Evolutionary conservation across 2,797 vertebrate genomes (phyloP).

Genomic region (Novumbra hubbsi): DNA sequence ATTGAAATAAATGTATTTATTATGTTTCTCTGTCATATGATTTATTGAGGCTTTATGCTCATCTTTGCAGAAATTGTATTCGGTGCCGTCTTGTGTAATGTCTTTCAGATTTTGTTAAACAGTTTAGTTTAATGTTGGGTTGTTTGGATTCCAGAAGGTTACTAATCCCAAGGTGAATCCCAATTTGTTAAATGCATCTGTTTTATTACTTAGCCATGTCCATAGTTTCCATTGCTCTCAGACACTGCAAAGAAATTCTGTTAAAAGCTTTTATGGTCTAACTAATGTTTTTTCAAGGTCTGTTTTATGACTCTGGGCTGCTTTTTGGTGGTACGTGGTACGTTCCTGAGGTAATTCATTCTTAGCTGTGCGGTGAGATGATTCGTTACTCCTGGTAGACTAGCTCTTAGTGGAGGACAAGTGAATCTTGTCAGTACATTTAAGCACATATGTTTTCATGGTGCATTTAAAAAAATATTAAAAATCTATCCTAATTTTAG

Average conservation of each 20-base stretch:
- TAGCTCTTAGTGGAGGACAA: conserved; percentile 52
- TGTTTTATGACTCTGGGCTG: conserved; percentile 41
- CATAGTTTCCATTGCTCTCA: background rate
- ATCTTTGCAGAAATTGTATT: background rate
- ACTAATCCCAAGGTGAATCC: conserved; percentile 10
- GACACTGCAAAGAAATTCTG: conserved; percentile 12
- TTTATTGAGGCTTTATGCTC: background rate
- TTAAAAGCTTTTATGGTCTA: conserved; percentile 34
- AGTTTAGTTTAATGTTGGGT: background rate
- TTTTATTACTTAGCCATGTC: conserved; percentile 2
- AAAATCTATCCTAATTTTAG: conserved; percentile 48
- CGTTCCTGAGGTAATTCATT: conserved; percentile 50
- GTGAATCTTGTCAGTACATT: conserved; percentile 68
- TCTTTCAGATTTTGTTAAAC: conserved; percentile 10
- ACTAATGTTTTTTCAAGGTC: conserved; percentile 47
- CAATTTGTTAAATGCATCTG: conserved; percentile 7
- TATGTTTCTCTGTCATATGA: conserved; percentile 6
- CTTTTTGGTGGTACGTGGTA: conserved; percentile 54
- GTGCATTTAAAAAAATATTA: conserved; percentile 13
- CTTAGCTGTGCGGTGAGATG: conserved; percentile 37
- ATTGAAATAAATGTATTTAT: conserved; percentile 1
- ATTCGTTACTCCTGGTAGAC: conserved; percentile 41
- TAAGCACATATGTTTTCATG: conserved; percentile 69
- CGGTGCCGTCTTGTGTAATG: conserved; percentile 22
- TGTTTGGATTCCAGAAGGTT: background rate